Evolutionary conservation across 2,888 invertebrate genomes (phyloP).

Genomic region (Chrysolina americana): DNA sequence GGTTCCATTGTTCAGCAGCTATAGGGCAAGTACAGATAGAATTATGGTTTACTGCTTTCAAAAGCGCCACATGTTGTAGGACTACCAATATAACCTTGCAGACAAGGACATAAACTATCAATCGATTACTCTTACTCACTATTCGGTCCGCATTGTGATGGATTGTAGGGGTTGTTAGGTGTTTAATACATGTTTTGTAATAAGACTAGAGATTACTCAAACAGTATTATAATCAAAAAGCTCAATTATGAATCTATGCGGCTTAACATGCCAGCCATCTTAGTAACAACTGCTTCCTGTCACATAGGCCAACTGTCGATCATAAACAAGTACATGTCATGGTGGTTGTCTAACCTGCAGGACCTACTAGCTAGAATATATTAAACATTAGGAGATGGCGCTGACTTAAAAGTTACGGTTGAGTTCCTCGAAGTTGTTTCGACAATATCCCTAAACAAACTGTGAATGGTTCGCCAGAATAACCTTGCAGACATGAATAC

Average conservation of each 20-base stretch:
- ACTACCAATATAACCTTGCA: conserved; percentile 79
- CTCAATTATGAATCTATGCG: no score
- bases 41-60: conserved; percentile 75
- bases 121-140: conserved; percentile 79
- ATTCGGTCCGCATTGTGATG: conserved; percentile 85
- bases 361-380: no score
- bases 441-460: conserved; percentile 65
- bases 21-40: conserved; percentile 75
- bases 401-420: conserved; percentile 43
- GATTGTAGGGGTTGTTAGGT: conserved; percentile 80
- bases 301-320: no score
- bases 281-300: no score
- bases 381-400: conserved; percentile 68
- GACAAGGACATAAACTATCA: conserved; percentile 78
- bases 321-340: no score
- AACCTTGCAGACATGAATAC: conserved; percentile 79
- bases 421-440: not conserved
- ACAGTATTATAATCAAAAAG: no score
- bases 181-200: no score
- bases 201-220: no score
- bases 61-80: conserved; percentile 80
- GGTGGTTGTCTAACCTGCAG: no score
- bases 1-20: no score
- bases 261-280: no score
- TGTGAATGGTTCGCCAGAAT: conserved; percentile 82